Base-by-base conservation (phyloP, 37 sponge, comb jelly and placozoan species). In the Haliclona indistincta region DNA sequence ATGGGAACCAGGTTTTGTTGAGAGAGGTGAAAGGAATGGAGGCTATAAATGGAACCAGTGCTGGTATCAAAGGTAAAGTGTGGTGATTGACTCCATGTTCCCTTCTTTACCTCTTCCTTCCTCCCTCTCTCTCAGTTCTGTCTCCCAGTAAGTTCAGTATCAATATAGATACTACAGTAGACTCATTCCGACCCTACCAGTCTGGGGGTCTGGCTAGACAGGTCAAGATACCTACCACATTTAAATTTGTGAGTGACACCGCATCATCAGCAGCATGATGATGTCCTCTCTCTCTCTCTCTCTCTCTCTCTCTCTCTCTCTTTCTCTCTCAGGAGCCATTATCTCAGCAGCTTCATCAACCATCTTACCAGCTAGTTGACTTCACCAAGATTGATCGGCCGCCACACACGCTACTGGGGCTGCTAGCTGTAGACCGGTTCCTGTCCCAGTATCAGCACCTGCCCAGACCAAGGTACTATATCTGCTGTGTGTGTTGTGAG, bases 21-120 rank as follows among this genome's bases (percentile, higher is more conserved):
- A 89, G 60, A 41, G 99, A 97, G 73, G 93, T 94, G 29, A 68
- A 60, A 8, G 99, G 99, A 28, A 97, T 97, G 99, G 60, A 34
- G 20, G 80, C 73, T 28, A 43, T 97, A 29, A 97, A 97, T 83
- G 91, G 81, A 41, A 85, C 77, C 47, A 81, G 65, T 0, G 69
- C 81, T 62, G 54, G 39, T 66, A 75, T 90, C 26, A 81, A 75
- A 80, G 89, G 93, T 91, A 75, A 2, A 54, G 28, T 54, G 34
- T 70, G 23, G 22, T 26, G 17, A 38, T 38, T 67, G 10, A 32
- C 11, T 42, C 13, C 51, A 45, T 43, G 41, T 29, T 39, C 3
- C 20, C 17, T 19, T 69, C 5, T 4, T 69, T 29, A 23, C 11
- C 40, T 6, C 8, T 13, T 40, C 38, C 15, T 68, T 32, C 38